These are phyloP conservation scores for Tiphia femorata DNA, from an alignment of 2,888 invertebrate species.

Conservation along the genomic window DNA sequence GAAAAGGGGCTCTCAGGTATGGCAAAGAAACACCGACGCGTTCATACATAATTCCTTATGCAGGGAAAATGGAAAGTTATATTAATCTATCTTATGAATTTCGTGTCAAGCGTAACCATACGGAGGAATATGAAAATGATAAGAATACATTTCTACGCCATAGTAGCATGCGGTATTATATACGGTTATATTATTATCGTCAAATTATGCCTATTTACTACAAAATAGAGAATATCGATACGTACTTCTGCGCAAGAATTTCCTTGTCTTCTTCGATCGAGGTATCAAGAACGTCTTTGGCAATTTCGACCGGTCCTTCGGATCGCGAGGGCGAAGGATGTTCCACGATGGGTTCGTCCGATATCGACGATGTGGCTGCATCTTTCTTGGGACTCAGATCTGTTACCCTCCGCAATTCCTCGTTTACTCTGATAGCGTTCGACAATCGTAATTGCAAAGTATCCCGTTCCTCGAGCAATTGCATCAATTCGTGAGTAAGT, in stretches of 20 bases:
- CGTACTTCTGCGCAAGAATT: constrained; percentile 65
- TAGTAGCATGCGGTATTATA: no score
- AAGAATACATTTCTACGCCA: no score
- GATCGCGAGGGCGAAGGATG: constrained; percentile 57
- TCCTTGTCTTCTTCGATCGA: constrained; percentile 57
- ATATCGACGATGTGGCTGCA: constrained; percentile 14
- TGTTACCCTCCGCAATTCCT: constrained; percentile 70
- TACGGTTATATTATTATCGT: no score
- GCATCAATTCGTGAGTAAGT: constrained; percentile 85
- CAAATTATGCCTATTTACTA: not conserved
- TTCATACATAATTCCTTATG: no score
- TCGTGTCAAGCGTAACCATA: no score
- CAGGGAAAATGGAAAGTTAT: no score
- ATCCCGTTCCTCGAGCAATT: constrained; percentile 86
- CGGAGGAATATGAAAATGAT: no score
- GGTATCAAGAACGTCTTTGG: constrained; percentile 61
- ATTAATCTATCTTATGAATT: no score
- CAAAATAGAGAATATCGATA: constrained; percentile 17
- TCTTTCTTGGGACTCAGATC: constrained; percentile 36
- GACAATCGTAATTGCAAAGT: constrained; percentile 86
- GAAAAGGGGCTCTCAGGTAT: constrained; percentile 13
- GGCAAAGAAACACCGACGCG: constrained; percentile 1
- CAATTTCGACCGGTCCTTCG: constrained; percentile 61
- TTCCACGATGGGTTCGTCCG: constrained; percentile 45
- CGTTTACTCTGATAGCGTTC: constrained; percentile 82